These are phyloP conservation scores for Turdus rufiventris DNA, from an alignment of 2,113 vertebrate genomes.

Conservation along the genomic window DNA sequence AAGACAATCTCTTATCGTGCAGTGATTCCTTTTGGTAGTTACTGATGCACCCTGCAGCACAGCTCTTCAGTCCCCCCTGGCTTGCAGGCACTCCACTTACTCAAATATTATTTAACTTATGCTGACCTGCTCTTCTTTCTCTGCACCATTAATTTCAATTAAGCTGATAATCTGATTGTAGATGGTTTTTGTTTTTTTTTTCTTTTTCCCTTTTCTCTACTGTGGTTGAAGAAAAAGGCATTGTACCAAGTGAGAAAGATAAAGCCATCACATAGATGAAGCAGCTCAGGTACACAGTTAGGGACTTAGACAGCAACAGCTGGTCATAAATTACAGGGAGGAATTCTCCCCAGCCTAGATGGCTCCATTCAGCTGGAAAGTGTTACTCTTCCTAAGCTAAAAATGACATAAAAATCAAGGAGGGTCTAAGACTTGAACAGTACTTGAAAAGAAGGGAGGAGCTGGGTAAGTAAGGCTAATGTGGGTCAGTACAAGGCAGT, in stretches of 20 bases:
- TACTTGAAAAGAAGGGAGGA: not conserved
- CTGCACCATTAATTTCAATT: not conserved
- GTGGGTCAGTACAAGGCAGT: not conserved
- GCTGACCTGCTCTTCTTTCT: not conserved
- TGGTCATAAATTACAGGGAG: conserved; percentile 1
- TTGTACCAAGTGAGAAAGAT: not conserved
- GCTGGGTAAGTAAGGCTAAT: conserved; percentile 15
- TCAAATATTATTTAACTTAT: not conserved
- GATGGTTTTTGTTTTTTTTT: too few relatives aligned
- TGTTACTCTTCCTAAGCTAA: not conserved
- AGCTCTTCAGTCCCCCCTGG: not conserved
- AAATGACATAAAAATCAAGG: conserved; percentile 30
- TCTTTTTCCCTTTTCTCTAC: not conserved
- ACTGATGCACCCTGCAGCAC: not conserved
- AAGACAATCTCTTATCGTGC: not conserved
- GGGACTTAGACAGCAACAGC: not conserved
- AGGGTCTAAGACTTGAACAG: not conserved
- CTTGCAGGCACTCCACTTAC: not conserved
- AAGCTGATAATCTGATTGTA: not conserved
- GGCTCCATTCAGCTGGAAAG: conserved; percentile 17
- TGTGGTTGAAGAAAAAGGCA: not conserved
- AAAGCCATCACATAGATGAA: not conserved
- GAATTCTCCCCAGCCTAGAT: not conserved
- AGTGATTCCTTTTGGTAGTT: not conserved
- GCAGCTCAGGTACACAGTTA: not conserved